Evolutionary conservation across 2,888 invertebrate species (phyloP), one percentile per base, ranked within the genome.

Genomic region (Cactoblastis cactorum): DNA sequence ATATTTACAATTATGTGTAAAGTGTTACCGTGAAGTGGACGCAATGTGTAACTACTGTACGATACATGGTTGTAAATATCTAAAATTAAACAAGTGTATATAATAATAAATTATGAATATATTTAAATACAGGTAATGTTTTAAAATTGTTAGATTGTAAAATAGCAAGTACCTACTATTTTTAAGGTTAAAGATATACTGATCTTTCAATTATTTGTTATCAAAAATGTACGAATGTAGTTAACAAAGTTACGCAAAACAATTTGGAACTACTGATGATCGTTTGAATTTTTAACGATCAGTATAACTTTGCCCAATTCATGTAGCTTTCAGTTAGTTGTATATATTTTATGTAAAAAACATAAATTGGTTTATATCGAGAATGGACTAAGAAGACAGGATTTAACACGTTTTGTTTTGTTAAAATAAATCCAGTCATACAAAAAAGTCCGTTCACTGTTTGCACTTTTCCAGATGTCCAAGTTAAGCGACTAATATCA

Each of bases 1-100:
- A 89, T 89, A 89, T 89, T 89, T 89, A 89, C 86, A 89, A 89
- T 85, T 89, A 89, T 87, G 89, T 89, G 74, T 89, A 83, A 83
- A 81, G 83, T 83, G 85, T 71, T 71, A 61, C 60, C 53, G 61
- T 62, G 60, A 52, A 62, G 74, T 76, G 80, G 69, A 55, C 64
- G 56, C 69, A 75, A 53, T 63, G 57, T 53, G 52, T 53, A 53
- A 75, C 69, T 83, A 80, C 83, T 71, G 65, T 63, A 75, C 74
- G 67, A 73, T 58, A 63, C 87, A 86, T 83, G 77, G 78, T 88
- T 88, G 87, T 89, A 81, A 85, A 88, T 88, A 88, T 88, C 88
- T 69, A 55, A 50, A 69, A 58, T 54, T 53, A 65, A 61, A 57
- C 57, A 53, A 50, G 45, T 63, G 56, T 53, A 61, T 57, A 82